phyloP scores from a whole-genome alignment of 2,888 invertebrate genomes.

The Andrena dorsata region DNA sequence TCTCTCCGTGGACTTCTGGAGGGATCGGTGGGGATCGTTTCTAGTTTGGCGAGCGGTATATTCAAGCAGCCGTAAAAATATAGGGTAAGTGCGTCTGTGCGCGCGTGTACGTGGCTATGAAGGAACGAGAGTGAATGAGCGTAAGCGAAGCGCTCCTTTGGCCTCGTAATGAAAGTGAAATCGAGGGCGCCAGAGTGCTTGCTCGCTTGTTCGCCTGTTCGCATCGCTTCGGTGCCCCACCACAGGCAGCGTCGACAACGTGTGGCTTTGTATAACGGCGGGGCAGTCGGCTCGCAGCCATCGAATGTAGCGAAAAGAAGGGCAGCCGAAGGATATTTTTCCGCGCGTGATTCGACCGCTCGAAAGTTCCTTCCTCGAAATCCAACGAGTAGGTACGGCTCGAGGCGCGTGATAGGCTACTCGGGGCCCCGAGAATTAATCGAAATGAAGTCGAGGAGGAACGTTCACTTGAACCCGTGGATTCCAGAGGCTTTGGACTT shows the following conservation, averaged over 20 bases:
- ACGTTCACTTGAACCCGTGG: conserved; percentile 5
- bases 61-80: conserved; percentile 74
- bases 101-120: conserved; percentile 64
- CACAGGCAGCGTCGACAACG: conserved; percentile 39
- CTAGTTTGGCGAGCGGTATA: conserved; percentile 72
- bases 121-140: conserved; percentile 81
- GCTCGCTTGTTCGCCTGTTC: conserved; percentile 57
- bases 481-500: conserved; percentile 1
- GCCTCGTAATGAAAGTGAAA: conserved; percentile 84
- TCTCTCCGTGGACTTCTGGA: neutral
- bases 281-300: conserved; percentile 35
- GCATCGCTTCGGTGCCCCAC: conserved; percentile 58
- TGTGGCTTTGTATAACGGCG: conserved; percentile 59
- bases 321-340: neutral
- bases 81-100: conserved; percentile 51
- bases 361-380: neutral
- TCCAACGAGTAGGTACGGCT: neutral
- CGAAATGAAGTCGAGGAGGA: neutral
- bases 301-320: conserved; percentile 3
- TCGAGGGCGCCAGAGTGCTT: conserved; percentile 80
- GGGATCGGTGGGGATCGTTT: conserved; percentile 41
- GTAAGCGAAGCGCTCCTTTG: conserved; percentile 78
- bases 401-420: too few species aligned
- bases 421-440: neutral
- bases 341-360: neutral